Evolutionary conservation across 2,888 invertebrate genomes (phyloP), one percentile per base, ranked within the genome.

Genomic region (Agrochola circellaris): DNA sequence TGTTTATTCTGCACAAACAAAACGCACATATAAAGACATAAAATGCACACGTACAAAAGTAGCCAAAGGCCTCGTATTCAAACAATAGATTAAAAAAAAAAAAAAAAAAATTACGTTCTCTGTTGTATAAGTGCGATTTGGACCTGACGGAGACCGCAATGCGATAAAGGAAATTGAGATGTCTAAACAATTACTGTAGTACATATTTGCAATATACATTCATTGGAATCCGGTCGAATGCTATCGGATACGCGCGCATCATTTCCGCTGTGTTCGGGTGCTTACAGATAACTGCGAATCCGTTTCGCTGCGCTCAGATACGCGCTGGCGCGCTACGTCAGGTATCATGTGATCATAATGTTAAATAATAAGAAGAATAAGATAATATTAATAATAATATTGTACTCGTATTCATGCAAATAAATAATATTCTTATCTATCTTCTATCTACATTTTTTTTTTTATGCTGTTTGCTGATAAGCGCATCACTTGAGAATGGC

Each of bases 191-290:
- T 60, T 17, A 30, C 30, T 30, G 20, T 30, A 30, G 9, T 30
- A 0, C 17, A 20, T 54, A 34, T 34, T 42, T 26, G 26, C 11
- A 34, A 17, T 34, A n/a, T 34, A 54, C 54, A 68, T 54, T 68
- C 20, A 8, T 8, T 26, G 1, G 20, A 26, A 38, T 56, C 26
- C n/a, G 7, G 20, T 26, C 13, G 20, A 20, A 45, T 61, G 23
- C 15, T 30, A 61, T 30, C 2, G 45, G 23, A 42, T 26, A 54
- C 1, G 7, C 34, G 73, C 69, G 73, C 90, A 95, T 95, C 94
- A 96, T 94, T 84, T 96, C 95, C 0, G 88, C 76, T 0, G 92
- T 86, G 3, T 84, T 87, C 0, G 96, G 96, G 83, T 91, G 77
- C 0, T 34, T 13, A 34, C 61, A 34, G 34, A 34, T 62, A 34